A percentile compares a stretch with the other conserved stretches of the same genome.
Conservation (phyloP, 2,888 invertebrate species). For the Alloscopus bannaensis region DNA sequence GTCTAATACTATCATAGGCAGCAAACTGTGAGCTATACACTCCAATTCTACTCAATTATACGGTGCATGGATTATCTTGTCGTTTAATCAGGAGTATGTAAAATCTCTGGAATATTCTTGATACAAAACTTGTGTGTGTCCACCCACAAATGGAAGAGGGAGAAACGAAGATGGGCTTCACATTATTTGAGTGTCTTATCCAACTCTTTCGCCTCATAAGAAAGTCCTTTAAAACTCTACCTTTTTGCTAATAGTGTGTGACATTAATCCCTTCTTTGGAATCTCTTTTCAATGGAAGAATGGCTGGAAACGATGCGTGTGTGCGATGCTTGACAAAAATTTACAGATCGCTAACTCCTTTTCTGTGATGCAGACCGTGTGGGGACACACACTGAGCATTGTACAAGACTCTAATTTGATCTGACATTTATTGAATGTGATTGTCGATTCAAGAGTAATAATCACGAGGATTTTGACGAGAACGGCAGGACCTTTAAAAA, state of each 20-base stretch:
- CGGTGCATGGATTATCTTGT: slow-evolving; percentile 37
- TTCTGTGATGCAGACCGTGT: slow-evolving; percentile 5
- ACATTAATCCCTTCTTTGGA: slow-evolving; percentile 46
- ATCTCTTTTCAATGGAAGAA: too few species aligned
- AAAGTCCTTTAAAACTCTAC: slow-evolving; percentile 21
- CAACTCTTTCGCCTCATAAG: neutral
- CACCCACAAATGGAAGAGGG: too few species aligned
- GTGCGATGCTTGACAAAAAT: slow-evolving; percentile 5
- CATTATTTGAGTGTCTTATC: neutral
- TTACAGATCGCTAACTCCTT: slow-evolving; percentile 14
- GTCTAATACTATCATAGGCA: slow-evolving; percentile 42
- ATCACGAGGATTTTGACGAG: neutral
- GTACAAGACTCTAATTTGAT: slow-evolving; percentile 22
- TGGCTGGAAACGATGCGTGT: too few species aligned
- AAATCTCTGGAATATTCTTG: neutral
- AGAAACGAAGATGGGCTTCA: too few species aligned
- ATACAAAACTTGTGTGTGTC: too few species aligned
- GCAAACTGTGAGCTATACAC: slow-evolving; percentile 31
- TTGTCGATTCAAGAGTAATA: neutral
- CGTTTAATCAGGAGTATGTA: slow-evolving; percentile 26
- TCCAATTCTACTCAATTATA: slow-evolving; percentile 21
- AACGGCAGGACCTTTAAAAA: neutral
- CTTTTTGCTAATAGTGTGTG: slow-evolving; percentile 37
- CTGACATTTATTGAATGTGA: slow-evolving; percentile 38
- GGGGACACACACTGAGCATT: neutral